phyloP scores from a whole-genome alignment of 2,113 vertebrate genomes.

The Thymallus thymallus region DNA sequence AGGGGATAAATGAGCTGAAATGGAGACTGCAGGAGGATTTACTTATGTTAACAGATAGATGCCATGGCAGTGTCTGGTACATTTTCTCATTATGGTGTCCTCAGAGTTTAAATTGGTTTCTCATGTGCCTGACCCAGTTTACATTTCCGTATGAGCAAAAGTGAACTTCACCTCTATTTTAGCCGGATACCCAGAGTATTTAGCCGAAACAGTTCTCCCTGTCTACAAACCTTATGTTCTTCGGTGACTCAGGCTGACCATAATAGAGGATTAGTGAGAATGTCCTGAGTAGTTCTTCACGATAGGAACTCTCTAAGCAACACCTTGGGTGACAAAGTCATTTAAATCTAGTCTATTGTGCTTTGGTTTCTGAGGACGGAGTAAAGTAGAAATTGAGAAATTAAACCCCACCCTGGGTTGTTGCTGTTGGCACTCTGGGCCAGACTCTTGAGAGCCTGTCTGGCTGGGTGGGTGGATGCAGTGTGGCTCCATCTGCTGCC shows the following conservation, averaged over 20 bases:
- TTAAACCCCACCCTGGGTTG: neutral
- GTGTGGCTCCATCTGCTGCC: neutral
- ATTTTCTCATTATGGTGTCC: neutral
- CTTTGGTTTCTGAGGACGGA: neutral
- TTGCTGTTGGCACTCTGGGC: neutral
- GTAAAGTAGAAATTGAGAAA: neutral
- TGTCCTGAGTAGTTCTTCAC: too few relatives aligned
- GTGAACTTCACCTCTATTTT: neutral
- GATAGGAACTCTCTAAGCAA: too few relatives aligned
- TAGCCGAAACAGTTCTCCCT: neutral
- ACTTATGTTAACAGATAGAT: too few relatives aligned
- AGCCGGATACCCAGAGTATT: neutral
- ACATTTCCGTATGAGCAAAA: neutral
- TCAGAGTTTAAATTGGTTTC: neutral
- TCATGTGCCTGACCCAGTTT: neutral
- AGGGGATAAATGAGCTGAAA: too few relatives aligned
- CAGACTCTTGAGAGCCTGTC: neutral
- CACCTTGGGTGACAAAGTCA: neutral
- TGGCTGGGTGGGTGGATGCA: neutral
- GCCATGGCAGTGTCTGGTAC: too few relatives aligned
- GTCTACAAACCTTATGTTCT: too few relatives aligned
- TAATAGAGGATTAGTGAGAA: too few relatives aligned
- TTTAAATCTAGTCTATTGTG: neutral
- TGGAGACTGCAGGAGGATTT: too few relatives aligned
- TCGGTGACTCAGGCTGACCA: too few relatives aligned